Evolutionary conservation across 2,888 invertebrate genomes (phyloP), one percentile per base, ranked within the genome.

Genomic region (Eupithecia tripunctaria): DNA sequence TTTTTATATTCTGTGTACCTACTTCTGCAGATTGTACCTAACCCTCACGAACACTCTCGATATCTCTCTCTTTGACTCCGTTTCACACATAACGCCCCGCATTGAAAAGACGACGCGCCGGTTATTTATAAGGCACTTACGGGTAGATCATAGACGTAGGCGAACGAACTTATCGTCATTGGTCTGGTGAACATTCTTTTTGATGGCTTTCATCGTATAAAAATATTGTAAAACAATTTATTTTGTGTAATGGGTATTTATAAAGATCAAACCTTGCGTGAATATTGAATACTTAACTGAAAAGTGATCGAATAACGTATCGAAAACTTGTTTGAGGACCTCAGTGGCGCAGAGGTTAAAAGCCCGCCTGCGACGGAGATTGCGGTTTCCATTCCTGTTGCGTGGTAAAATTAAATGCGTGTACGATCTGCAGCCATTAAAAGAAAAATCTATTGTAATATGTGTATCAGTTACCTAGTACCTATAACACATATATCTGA

Each of bases 41-140:
- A 25, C 38, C 87, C 85, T 83, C 88, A 84, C 85, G 88, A 87
- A 86, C 88, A 87, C 88, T 89, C 84, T 82, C 86, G 85, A 88
- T 89, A 89, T 89, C 89, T 90, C 86, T 86, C 88, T 86, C 90
- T 90, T 89, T 90, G 91, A 90, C 89, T 90, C 84, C 86, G 86
- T 81, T 88, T 87, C 87, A 87, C 88, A 90, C 86, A 87, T 87
- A 88, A 88, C 87, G 84, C 84, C 86, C 82, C 85, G 88, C 84
- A 86, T 87, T 86, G 83, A 85, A 85, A 86, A 83, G 85, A 79
- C 75, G 79, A 81, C 75, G 82, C 75, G 78, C 80, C 75, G 82
- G 84, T 72, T 77, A 80, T 80, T 77, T 80, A 80, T 78, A 70
- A 71, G 72, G 73, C 77, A 73, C 77, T 80, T 75, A n/a, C n/a